Evolutionary conservation across 2,113 vertebrate species (phyloP), one percentile per base, ranked within the genome.

Genomic region (Ochotona princeps): DNA sequence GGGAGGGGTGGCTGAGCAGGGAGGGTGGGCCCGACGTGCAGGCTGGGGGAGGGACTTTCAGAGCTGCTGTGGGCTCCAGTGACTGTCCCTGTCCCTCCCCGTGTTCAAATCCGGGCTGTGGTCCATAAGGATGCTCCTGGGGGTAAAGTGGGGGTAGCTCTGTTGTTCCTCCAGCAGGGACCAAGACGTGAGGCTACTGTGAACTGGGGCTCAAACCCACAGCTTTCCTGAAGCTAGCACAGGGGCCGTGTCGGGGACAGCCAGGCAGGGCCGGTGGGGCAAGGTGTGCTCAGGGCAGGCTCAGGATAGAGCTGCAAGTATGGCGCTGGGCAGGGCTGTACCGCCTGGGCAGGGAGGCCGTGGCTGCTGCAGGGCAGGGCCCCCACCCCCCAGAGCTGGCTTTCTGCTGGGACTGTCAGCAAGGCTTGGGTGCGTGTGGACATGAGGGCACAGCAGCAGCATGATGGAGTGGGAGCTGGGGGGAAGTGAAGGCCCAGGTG

Each of bases 51-150:
- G 73, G 23, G 14, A 28, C 30, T 38, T 0, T 51, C 83, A 11
- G 35, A 49, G 76, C 0, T 0, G 8, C 2, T 0, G 10, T 26
- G 30, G 4, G 26, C 7, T n/a, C 15, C 8, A 2, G 21, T 30
- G 7, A 21, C n/a, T 7, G 2, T 17, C 8, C 8, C 47, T 4
- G 2, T 6, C 5, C 13, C 32, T 23, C 0, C 25, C 35, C 78
- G 9, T 1, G 8, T 21, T 25, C 44, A 9, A 26, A 54, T 38
- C 32, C 75, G n/a, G 14, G 1, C 54, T 15, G 23, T 38, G n/a
- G 30, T 11, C 38, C 65, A 0, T 4, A 61, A 57, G 38, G 17
- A 63, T 20, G 38, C 74, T 21, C 23, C 2, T 4, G 61, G 30
- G 30, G 44, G 18, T 32, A 44, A 4, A 0, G 15, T 44, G 38